Evolutionary conservation across 1,140 invertebrate species (phyloP), one percentile per base, ranked within the genome.

Genomic region (Thereuonema tuberculata): DNA sequence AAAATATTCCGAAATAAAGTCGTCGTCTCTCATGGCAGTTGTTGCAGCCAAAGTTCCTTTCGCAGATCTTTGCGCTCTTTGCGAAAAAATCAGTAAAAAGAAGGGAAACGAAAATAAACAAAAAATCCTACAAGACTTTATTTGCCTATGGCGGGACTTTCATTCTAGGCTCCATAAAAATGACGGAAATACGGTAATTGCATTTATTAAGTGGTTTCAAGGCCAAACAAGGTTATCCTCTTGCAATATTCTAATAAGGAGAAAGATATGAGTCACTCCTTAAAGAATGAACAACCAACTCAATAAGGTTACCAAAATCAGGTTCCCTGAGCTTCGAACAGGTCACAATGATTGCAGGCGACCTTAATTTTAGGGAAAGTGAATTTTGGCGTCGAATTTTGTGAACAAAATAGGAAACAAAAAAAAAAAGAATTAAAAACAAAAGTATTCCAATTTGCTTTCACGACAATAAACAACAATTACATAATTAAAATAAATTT

Each of bases 71-170:
- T 79, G 78, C 56, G 61, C 71, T 14, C 23, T 74, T 1, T 74
- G 77, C 62, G 80, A 84, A 66, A 76, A 77, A 66, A 72, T 84
- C n/a, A 65, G 62, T 14, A 73, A 70, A 62, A 66, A 69, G 12
- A 65, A 68, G 57, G 75, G 72, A 47, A 71, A 67, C 55, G 61
- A 72, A 60, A 77, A 71, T 67, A 81, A 75, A 73, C 70, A 67
- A 66, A 68, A 73, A 58, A 68, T 77, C 37, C 63, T 84, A 12
- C 65, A 73, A 56, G 73, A 74, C 2, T 83, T 82, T 67, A 71
- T 83, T 15, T 61, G 71, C 0, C 56, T 74, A 47, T 83, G 77
- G 73, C 70, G 77, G 64, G 58, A 68, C 46, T 69, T 69, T 61
- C 72, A 73, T 64, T 61, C 66, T n/a, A 63, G 70, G 48, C 49